Base-by-base conservation (phyloP, 1,140 invertebrate genomes). In the Drosophila baimaii region DNA sequence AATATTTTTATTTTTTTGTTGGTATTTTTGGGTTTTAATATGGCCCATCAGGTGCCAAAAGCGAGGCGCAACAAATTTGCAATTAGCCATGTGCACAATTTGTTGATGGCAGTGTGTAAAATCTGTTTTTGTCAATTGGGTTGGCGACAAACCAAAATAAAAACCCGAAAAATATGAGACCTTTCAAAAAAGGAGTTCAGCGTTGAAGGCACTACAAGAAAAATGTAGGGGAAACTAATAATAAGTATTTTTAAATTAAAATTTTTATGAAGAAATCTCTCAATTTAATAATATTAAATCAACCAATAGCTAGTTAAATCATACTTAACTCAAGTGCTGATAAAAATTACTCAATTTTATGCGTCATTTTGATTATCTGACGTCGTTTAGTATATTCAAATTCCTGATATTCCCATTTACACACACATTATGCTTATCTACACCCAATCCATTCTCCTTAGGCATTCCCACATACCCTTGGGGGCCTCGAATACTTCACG, bases 21-120 rank as follows among this genome's bases (percentile, higher is more conserved):
- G n/a, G n/a, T n/a, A n/a, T 54, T 57, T 65, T 79, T 54, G 51
- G 49, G 75, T 76, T 79, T 88, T 63, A 79, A 75, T 83, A 88
- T 85, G 83, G 79, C 82, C 83, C 83, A 85, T 85, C 82, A 85
- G 82, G 83, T 85, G 83, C 82, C 82, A 85, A 88, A 88, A 88
- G 81, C 83, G 75, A 78, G 83, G 74, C 81, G 75, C 79, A 74
- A 88, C 81, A 88, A 72, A 76, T 88, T 54, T 72, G 82, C 82
- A 85, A 85, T 85, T 85, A 85, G 83, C 82, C 82, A 79, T 85
- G 81, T 88, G 69, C 64, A 75, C 47, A 27, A 73, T 62, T 68
- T 72, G 69, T 64, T 84, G 72, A 83, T 72, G 72, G 77, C 57
- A 63, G 49, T 46, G 76, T 49, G 69, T 57, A 33, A 63, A 81